A percentile compares a stretch with the other conserved stretches of the same genome.
Conservation (phyloP, 2,888 invertebrate species). For the Eristalis pertinax region DNA sequence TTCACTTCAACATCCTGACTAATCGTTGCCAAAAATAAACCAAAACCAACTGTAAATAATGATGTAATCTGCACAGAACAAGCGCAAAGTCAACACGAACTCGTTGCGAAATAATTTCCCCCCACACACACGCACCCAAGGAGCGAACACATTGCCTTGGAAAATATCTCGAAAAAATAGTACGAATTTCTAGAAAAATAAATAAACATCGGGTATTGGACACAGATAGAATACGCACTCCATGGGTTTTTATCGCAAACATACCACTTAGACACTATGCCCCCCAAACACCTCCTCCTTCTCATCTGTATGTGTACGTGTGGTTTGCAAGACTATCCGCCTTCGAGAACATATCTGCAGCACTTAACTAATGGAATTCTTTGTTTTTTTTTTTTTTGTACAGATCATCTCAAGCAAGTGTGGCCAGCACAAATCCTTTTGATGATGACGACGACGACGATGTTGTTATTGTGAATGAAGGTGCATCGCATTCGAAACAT, state of each 20-base stretch:
- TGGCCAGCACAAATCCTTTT: slow-evolving; percentile 85
- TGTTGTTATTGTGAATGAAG: slow-evolving; percentile 66
- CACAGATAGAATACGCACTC: neutral
- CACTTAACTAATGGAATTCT: neutral
- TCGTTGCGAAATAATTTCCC: neutral
- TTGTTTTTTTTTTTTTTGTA: slow-evolving; percentile 62
- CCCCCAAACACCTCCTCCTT: neutral
- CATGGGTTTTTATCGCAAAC: slow-evolving; percentile 23
- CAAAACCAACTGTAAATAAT: neutral
- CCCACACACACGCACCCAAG: neutral
- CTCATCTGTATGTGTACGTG: slow-evolving; percentile 40
- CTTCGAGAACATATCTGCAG: neutral
- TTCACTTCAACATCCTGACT: neutral
- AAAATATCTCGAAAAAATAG: neutral
- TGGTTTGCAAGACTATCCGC: slow-evolving; percentile 35
- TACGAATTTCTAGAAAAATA: neutral
- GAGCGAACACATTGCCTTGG: neutral
- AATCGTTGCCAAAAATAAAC: neutral
- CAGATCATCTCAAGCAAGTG: slow-evolving; percentile 83
- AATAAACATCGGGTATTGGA: neutral
- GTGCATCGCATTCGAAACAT: slow-evolving; percentile 80
- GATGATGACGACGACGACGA: slow-evolving; percentile 81
- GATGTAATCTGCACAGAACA: neutral
- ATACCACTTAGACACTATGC: slow-evolving; percentile 4
- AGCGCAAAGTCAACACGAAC: neutral